Evolutionary conservation across 2,888 invertebrate genomes (phyloP), one percentile per base, ranked within the genome.

Genomic region (Blera fallax): DNA sequence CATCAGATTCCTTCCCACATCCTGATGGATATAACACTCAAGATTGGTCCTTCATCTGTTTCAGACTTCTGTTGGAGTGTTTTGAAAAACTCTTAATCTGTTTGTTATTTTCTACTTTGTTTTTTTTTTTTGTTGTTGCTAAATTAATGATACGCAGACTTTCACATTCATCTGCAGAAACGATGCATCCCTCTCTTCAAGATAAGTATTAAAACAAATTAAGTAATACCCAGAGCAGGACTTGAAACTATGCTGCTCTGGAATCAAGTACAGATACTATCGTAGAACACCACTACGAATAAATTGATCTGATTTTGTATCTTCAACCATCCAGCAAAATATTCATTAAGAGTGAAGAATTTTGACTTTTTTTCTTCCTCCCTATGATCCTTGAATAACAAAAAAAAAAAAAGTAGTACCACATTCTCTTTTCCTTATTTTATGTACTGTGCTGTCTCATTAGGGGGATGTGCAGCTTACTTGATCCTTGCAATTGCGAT

Each of bases 401-500:
- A 29, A 54, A 14, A 1, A 11, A 37, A 37, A n/a, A 21, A 6
- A 21, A 5, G 7, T 21, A 37, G 16, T 58, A 37, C 34, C 14
- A 40, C 40, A 18, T 2, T 24, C 6, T 29, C 43, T 29, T 14
- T 62, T 27, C 32, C 40, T 10, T 7, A 11, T 52, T 14, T 8
- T 52, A 14, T 67, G 16, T 14, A 60, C 5, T 24, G 14, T 18
- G 14, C 43, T 48, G 45, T 73, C 67, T 69, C 73, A 73, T 79
- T 74, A 56, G 34, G 73, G 52, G 50, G n/a, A n/a, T n/a, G n/a
- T 50, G 34, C 4, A 78, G 50, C 70, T 58, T 24, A 48, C 16
- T 70, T 82, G 64, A 24, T 54, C 27, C 24, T 34, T 45, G n/a
- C 24, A 76, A 64, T 18, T 29, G 21, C 3, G 43, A 7, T 3